A percentile compares a stretch with the other conserved stretches of the same genome.
Conservation (phyloP, 1,140 invertebrate species). For the Drosophila paulistorum region DNA sequence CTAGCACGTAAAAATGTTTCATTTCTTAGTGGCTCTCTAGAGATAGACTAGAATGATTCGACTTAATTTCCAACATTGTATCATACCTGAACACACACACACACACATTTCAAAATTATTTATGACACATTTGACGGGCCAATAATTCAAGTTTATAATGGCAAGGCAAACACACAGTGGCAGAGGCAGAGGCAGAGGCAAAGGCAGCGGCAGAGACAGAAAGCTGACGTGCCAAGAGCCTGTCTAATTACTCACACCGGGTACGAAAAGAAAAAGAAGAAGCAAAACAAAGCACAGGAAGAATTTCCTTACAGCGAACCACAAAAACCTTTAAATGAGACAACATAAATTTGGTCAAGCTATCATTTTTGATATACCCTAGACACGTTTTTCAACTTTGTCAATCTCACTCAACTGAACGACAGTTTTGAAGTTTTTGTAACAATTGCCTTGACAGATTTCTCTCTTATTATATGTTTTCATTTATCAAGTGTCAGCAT, state of each 20-base stretch:
- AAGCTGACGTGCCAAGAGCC: slow-evolving; percentile 26
- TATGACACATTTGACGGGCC: slow-evolving; percentile 44
- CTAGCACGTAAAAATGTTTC: neutral
- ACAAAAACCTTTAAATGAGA: slow-evolving; percentile 37
- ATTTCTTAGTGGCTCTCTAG: slow-evolving; percentile 5
- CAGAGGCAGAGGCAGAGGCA: neutral
- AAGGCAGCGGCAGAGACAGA: neutral
- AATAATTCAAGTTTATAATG: slow-evolving; percentile 41
- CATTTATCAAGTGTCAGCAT: too few relatives aligned
- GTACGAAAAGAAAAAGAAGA: neutral
- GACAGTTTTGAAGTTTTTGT: too few relatives aligned
- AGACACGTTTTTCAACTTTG: too few relatives aligned
- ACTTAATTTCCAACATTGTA: neutral
- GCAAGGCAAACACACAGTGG: neutral
- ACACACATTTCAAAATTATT: neutral
- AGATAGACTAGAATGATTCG: slow-evolving; percentile 23
- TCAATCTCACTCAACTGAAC: too few relatives aligned
- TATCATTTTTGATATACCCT: neutral
- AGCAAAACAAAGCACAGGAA: neutral
- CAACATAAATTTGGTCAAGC: neutral
- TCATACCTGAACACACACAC: neutral
- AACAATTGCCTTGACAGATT: too few relatives aligned
- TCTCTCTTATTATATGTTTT: too few relatives aligned
- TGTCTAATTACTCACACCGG: slow-evolving; percentile 54
- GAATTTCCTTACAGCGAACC: slow-evolving; percentile 34